Conservation (phyloP, 2,888 invertebrate genomes). For the Drosophila austrosaltans region DNA sequence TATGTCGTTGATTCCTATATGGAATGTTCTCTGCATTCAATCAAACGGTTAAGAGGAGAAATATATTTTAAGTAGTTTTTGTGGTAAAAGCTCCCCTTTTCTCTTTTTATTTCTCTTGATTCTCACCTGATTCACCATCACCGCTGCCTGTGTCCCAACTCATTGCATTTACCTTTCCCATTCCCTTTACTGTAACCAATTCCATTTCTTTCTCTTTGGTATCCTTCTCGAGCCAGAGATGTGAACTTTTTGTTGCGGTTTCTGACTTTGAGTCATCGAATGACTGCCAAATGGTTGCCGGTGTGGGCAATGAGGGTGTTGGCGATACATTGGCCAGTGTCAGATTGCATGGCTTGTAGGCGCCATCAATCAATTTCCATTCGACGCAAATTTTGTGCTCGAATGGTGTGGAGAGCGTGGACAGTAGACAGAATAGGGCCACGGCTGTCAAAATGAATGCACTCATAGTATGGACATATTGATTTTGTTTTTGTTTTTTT, state of each 20-base stretch:
- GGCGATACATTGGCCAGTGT: constrained; percentile 68
- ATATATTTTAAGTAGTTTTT: background rate
- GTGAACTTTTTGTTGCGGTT: constrained; percentile 25
- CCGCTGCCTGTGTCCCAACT: background rate
- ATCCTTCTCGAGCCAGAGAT: constrained; percentile 25
- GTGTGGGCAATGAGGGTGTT: constrained; percentile 42
- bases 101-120: constrained; percentile 9
- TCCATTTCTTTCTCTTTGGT: constrained; percentile 8
- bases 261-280: constrained; percentile 23
- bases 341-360: constrained; percentile 77
- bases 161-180: background rate
- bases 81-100: background rate
- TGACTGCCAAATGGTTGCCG: constrained; percentile 49
- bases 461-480: constrained; percentile 27
- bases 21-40: constrained; percentile 65
- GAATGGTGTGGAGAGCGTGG: constrained; percentile 87
- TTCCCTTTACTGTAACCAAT: background rate
- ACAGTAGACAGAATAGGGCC: constrained; percentile 86
- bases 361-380: constrained; percentile 73
- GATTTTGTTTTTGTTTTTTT: background rate
- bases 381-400: constrained; percentile 85
- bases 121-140: constrained; percentile 46
- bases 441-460: constrained; percentile 69
- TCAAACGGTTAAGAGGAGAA: background rate
- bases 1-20: constrained; percentile 41